phyloP scores from a whole-genome alignment of 2,113 vertebrate species.

The Nesoenas mayeri region DNA sequence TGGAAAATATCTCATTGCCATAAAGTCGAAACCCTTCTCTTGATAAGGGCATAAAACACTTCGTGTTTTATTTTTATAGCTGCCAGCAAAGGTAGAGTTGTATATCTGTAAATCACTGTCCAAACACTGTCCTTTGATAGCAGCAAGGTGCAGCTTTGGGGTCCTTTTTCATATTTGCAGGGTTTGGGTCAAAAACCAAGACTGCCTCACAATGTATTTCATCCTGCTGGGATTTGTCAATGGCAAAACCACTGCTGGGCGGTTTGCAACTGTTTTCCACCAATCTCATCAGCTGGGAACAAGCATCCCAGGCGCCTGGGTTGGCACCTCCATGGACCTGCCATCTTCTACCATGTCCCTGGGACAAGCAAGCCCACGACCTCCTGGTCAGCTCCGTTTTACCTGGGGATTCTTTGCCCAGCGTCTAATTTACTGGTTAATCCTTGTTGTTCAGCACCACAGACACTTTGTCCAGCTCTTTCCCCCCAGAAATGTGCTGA shows the following conservation, averaged over 20 bases:
- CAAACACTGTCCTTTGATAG: background rate
- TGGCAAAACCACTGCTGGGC: background rate
- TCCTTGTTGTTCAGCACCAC: background rate
- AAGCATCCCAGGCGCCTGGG: fast-evolving
- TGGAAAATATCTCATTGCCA: background rate
- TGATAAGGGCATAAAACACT: background rate
- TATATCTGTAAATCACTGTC: background rate
- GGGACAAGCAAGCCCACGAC: background rate
- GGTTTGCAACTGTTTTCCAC: fast-evolving
- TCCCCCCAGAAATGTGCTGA: background rate
- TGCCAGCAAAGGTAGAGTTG: background rate
- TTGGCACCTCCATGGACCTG: background rate
- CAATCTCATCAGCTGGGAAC: background rate
- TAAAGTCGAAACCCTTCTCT: background rate
- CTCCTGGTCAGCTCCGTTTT: background rate
- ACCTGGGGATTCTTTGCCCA: background rate
- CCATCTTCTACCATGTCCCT: background rate
- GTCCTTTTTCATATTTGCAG: background rate
- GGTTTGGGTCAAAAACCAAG: background rate
- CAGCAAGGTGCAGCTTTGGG: background rate
- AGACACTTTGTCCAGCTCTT: background rate
- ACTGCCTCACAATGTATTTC: background rate
- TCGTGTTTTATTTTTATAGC: background rate
- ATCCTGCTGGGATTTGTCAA: background rate
- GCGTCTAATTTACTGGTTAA: background rate